Conservation (phyloP, 2,888 invertebrate species). For the Sminthurinus aureus region DNA sequence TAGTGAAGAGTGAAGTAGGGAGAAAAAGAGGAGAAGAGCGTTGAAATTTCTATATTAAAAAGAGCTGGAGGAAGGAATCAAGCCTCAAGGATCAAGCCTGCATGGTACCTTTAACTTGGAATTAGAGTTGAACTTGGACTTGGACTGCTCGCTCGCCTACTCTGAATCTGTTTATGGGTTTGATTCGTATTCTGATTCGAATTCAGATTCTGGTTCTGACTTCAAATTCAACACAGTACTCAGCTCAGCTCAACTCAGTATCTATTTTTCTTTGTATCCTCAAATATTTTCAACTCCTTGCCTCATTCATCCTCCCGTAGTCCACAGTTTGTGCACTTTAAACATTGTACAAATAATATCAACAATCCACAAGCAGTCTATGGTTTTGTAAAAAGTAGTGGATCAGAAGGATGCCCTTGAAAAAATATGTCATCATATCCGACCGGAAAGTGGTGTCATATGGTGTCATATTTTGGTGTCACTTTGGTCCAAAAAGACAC, state of each 20-base stretch:
- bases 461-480: too few species aligned
- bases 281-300: not conserved
- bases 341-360: not conserved
- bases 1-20: not conserved
- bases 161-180: too few species aligned
- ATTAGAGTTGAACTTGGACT: not conserved
- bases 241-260: too few species aligned
- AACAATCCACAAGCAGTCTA: not conserved
- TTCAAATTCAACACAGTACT: not conserved
- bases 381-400: too few species aligned
- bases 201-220: not conserved
- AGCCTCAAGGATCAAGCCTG: not conserved
- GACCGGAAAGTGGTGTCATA: too few species aligned
- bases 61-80: conserved; percentile 9
- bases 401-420: too few species aligned
- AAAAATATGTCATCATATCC: too few species aligned
- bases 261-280: too few species aligned
- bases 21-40: not conserved
- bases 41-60: conserved; percentile 19
- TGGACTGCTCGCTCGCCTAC: not conserved
- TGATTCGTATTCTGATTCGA: not conserved
- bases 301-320: not conserved
- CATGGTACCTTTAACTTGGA: conserved; percentile 4
- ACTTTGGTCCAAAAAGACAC: too few species aligned
- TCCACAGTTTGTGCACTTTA: not conserved